phyloP scores from a whole-genome alignment of 1,140 invertebrate species.

The Bombus ignitus region DNA sequence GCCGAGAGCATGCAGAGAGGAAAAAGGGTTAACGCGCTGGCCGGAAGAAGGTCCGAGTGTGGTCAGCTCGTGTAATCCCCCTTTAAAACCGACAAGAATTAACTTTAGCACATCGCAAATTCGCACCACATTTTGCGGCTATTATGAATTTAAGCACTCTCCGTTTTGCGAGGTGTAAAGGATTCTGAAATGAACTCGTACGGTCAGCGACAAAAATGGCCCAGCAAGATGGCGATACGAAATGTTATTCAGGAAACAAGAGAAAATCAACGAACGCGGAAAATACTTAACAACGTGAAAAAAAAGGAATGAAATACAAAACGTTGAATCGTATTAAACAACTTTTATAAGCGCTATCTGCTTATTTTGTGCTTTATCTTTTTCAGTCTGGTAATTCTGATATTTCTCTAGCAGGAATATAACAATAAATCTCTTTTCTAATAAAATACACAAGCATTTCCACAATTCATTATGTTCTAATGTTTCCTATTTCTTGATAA shows the following conservation, averaged over 20 bases:
- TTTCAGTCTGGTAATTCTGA: too few species aligned
- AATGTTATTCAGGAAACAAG: not conserved
- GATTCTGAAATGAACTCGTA: slow-evolving; percentile 52
- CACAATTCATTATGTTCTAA: too few species aligned
- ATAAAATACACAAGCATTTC: too few species aligned
- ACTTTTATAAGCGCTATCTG: not conserved
- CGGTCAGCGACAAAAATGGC: slow-evolving; percentile 46
- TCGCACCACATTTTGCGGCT: slow-evolving; percentile 73
- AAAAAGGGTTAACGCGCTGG: slow-evolving; percentile 41
- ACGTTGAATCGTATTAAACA: not conserved
- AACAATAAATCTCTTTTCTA: too few species aligned
- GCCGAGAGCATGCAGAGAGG: slow-evolving; percentile 10
- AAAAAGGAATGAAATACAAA: not conserved
- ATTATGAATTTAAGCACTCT: slow-evolving; percentile 74
- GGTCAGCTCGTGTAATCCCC: slow-evolving; percentile 71
- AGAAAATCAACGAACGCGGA: not conserved
- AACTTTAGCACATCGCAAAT: slow-evolving; percentile 76
- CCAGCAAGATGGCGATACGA: slow-evolving; percentile 31
- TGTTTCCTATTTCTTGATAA: too few species aligned
- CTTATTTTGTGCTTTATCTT: not conserved
- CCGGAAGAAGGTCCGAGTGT: slow-evolving; percentile 58
- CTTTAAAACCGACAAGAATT: slow-evolving; percentile 76
- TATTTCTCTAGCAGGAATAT: too few species aligned
- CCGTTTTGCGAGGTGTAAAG: slow-evolving; percentile 58
- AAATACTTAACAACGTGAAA: not conserved